These are phyloP conservation scores for Oreohelix idahoensis DNA, from an alignment of 1,140 invertebrate species.

Conservation along the genomic window DNA sequence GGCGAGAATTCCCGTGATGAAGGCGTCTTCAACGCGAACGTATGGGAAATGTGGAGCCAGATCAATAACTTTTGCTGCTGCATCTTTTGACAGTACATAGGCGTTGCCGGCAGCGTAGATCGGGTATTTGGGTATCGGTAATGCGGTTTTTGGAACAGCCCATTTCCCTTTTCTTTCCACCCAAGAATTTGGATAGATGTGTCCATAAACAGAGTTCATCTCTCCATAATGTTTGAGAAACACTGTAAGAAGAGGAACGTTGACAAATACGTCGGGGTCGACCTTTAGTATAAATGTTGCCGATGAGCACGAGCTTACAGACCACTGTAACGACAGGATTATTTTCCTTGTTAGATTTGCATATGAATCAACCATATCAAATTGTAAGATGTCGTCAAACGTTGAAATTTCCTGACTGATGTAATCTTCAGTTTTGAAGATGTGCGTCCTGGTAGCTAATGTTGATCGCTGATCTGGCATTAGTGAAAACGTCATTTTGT, in stretches of 20 bases:
- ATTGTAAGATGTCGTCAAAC: conserved; percentile 30
- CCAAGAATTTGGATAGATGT: conserved; percentile 44
- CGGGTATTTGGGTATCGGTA: conserved; percentile 58
- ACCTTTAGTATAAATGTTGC: conserved; percentile 75
- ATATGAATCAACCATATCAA: conserved; percentile 32
- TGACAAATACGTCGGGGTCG: conserved; percentile 77
- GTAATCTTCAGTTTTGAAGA: neutral
- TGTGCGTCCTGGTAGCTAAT: neutral
- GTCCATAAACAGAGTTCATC: conserved; percentile 39
- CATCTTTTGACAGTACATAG: conserved; percentile 62
- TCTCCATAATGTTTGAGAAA: conserved; percentile 44
- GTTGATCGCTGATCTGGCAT: neutral
- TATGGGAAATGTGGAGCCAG: conserved; percentile 56
- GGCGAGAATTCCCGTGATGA: conserved; percentile 72
- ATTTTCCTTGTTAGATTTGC: conserved; percentile 31
- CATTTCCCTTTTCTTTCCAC: conserved; percentile 53
- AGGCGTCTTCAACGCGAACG: conserved; percentile 73
- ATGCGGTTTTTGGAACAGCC: conserved; percentile 53
- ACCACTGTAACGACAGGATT: conserved; percentile 17
- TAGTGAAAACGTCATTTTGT: neutral
- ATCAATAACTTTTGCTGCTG: conserved; percentile 50
- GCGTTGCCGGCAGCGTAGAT: conserved; percentile 61
- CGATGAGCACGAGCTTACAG: neutral
- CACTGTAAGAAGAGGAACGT: conserved; percentile 60
- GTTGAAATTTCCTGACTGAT: neutral